phyloP scores from a whole-genome alignment of 2,888 invertebrate genomes.

The Meliscaeva auricollis region DNA sequence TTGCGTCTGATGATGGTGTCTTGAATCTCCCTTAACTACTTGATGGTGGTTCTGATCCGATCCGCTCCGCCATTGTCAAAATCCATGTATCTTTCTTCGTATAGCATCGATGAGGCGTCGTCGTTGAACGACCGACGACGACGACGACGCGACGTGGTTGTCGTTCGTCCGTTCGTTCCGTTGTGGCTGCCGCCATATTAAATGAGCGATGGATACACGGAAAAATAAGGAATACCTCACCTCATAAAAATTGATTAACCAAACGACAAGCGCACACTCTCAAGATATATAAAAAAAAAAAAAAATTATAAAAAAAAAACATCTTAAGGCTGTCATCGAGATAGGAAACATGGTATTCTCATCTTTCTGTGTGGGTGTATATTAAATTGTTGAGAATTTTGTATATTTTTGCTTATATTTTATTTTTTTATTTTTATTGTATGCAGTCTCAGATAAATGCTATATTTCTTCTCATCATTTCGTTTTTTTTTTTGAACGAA shows the following conservation, averaged over 20 bases:
- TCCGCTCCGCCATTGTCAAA: background rate
- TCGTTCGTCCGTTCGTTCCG: conserved; percentile 23
- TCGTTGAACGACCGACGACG: conserved; percentile 4
- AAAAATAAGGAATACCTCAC: conserved; percentile 71
- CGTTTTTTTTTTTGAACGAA: conserved; percentile 7
- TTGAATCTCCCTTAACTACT: background rate
- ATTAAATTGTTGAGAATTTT: conserved; percentile 68
- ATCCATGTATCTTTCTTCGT: conserved; percentile 11
- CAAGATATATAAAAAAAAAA: conserved; percentile 32
- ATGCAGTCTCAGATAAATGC: conserved; percentile 28
- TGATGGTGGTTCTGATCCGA: conserved; percentile 1
- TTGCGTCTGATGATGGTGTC: conserved; percentile 25
- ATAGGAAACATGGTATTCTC: conserved; percentile 64
- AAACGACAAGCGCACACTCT: conserved; percentile 74
- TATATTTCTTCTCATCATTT: conserved; percentile 55
- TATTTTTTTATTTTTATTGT: conserved; percentile 2
- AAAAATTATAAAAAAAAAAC: conserved; percentile 9
- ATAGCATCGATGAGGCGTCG: conserved; percentile 2
- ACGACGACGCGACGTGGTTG: no score
- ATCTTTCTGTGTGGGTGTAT: conserved; percentile 73
- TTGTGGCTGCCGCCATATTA: conserved; percentile 58
- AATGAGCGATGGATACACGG: conserved; percentile 75
- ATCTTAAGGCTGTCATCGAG: conserved; percentile 66
- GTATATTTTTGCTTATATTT: conserved; percentile 41
- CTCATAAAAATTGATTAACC: conserved; percentile 76